phyloP scores from a whole-genome alignment of 2,888 invertebrate genomes.

The Scelioninae gen. 1 region DNA sequence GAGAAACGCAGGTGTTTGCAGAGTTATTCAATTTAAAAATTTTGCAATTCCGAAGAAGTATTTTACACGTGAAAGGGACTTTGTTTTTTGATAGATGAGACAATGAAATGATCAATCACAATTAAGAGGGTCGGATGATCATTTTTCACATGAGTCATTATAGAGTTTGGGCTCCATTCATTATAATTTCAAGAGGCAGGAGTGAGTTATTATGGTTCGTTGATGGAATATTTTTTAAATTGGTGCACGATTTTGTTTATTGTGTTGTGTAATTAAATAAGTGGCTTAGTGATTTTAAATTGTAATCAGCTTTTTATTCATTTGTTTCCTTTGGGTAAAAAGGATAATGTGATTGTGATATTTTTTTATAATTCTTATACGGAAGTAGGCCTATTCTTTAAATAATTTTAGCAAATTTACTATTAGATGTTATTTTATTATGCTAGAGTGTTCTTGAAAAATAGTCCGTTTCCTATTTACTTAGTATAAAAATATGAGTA shows the following conservation, averaged over 20 bases:
- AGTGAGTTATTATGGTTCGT: slow-evolving; percentile 27
- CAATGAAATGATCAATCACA: slow-evolving; percentile 45
- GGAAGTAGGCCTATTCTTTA: no score
- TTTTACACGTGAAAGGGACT: slow-evolving; percentile 37
- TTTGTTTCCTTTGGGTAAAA: no score
- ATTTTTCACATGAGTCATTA: slow-evolving; percentile 52
- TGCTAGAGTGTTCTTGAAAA: no score
- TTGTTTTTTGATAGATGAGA: slow-evolving; percentile 21
- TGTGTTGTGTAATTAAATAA: slow-evolving; percentile 32
- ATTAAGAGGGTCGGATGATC: slow-evolving; percentile 42
- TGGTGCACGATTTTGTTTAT: not conserved
- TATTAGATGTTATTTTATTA: no score
- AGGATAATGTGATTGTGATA: no score
- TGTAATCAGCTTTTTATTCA: no score
- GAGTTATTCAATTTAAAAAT: slow-evolving; percentile 53
- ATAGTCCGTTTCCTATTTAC: no score
- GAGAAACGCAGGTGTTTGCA: slow-evolving; percentile 76
- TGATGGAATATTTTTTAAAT: slow-evolving; percentile 5
- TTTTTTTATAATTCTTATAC: no score
- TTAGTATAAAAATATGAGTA: no score
- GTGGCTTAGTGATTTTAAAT: not conserved
- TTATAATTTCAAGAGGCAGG: slow-evolving; percentile 17
- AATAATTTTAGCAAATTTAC: no score
- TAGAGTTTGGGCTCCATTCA: slow-evolving; percentile 13
- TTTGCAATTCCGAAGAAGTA: slow-evolving; percentile 39